Conservation (phyloP, 2,888 invertebrate species). For the Hartigia nigra region DNA sequence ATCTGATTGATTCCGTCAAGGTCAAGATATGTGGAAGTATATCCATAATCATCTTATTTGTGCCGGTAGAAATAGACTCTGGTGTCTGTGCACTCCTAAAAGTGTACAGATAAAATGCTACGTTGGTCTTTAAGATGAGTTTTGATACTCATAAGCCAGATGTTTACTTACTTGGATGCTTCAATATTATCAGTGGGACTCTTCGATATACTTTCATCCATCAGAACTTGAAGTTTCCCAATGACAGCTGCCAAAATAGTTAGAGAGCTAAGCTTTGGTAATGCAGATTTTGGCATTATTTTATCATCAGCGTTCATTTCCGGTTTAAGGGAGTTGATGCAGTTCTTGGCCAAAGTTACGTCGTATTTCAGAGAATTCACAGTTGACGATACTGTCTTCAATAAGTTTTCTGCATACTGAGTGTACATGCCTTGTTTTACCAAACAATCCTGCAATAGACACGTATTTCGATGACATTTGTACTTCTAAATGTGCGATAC, state of each 20-base stretch:
- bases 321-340: constrained; percentile 69
- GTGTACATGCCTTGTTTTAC: constrained; percentile 93
- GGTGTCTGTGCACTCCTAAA: constrained; percentile 38
- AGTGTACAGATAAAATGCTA: neutral
- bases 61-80: constrained; percentile 46
- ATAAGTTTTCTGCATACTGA: constrained; percentile 76
- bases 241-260: constrained; percentile 81
- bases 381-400: constrained; percentile 78
- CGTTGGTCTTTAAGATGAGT: neutral
- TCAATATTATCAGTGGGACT: constrained; percentile 56
- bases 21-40: constrained; percentile 76
- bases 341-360: constrained; percentile 72
- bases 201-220: constrained; percentile 66
- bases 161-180: constrained; percentile 53
- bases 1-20: constrained; percentile 74
- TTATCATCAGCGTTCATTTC: constrained; percentile 60
- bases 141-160: neutral
- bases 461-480: constrained; percentile 8
- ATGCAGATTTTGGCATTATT: constrained; percentile 60
- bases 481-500: constrained; percentile 5
- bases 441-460: constrained; percentile 76
- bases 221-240: constrained; percentile 77
- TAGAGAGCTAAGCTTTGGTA: constrained; percentile 79
- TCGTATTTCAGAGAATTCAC: constrained; percentile 75
- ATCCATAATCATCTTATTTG: constrained; percentile 68